Evolutionary conservation across 2,113 vertebrate species (phyloP), one percentile per base, ranked within the genome.

Genomic region (Cepphus grylle): DNA sequence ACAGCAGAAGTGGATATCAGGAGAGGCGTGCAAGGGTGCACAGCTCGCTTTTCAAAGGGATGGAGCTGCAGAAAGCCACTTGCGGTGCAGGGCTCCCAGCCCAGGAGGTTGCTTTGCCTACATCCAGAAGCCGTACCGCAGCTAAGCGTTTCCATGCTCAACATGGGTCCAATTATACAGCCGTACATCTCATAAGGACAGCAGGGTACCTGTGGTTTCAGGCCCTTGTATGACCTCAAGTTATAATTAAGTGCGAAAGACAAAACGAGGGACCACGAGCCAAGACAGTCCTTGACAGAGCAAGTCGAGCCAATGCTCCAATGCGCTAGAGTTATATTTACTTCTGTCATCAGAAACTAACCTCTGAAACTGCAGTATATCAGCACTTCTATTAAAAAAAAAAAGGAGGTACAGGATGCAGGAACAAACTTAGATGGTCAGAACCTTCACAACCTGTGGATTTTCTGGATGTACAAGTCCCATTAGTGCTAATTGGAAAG

Each of bases 81-180:
- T 16, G 17, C 0, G 1, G 34, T 2, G 4, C 36, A 52, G 16
- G 38, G 73, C 40, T 30, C 25, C 17, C 34, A 29, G 17, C n/a
- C 19, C 36, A 11, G 27, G 16, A 79, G 47, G 12, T 53, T 40
- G 20, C 30, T 66, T n/a, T 27, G 42, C 45, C 59, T 6, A 4
- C 15, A 19, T 23, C 59, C 86, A 74, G 69, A 80, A 38, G 29
- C 59, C 67, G 59, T 21, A 34, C 12, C 12, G 2, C 45, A 78
- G 45, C 32, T 14, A 2, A 22, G n/a, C 1, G 0, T n/a, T 63
- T 13, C 76, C 70, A 9, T 65, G 43, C 62, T 63, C 43, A n/a
- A 3, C 43, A 1, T 1, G 3, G 10, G 6, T 40, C 70, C 62
- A 38, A 22, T 77, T 65, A 45, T 15, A 32, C 6, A 23, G 56